A percentile compares a stretch with the other conserved stretches of the same genome.
Evolutionary conservation across 2,797 vertebrate genomes (phyloP).

Genomic region (Thalassophryne amazonica): DNA sequence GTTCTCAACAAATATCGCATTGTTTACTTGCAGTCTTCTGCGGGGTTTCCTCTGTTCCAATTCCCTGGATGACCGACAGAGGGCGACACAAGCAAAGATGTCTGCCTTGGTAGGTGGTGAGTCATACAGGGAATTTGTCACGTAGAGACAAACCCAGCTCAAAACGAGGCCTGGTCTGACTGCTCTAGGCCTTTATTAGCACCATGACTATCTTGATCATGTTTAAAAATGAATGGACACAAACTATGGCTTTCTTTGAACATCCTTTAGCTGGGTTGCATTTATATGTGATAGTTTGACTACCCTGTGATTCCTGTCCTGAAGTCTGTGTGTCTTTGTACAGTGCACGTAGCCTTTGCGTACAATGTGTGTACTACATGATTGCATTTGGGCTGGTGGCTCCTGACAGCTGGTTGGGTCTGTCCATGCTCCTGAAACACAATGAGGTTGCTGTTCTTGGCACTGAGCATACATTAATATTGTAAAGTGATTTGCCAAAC

Average conservation of each 20-base stretch:
- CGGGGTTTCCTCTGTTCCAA: neutral
- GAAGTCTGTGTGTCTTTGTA: neutral
- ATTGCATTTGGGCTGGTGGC: neutral
- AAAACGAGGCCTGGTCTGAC: conserved; percentile 28
- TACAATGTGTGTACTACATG: neutral
- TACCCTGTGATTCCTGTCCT: neutral
- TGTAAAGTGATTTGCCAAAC: too few relatives aligned
- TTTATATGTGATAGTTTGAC: conserved; percentile 19
- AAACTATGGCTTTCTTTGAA: neutral
- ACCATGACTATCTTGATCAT: neutral
- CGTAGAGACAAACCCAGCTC: conserved; percentile 31
- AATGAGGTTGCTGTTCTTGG: conserved; percentile 48
- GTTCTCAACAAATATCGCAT: conserved; percentile 10
- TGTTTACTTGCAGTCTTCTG: neutral
- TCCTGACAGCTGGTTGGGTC: too few relatives aligned
- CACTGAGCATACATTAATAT: conserved; percentile 53
- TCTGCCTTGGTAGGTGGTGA: conserved; percentile 39
- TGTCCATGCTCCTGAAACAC: conserved; percentile 36
- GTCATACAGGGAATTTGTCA: conserved; percentile 56
- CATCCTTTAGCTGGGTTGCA: neutral
- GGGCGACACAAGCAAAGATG: conserved; percentile 38
- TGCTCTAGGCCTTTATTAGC: neutral
- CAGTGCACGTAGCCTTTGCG: neutral
- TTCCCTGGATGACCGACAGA: conserved; percentile 32
- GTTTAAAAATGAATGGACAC: neutral